Base-by-base conservation (phyloP, 1,140 invertebrate genomes). In the Periplaneta americana region DNA sequence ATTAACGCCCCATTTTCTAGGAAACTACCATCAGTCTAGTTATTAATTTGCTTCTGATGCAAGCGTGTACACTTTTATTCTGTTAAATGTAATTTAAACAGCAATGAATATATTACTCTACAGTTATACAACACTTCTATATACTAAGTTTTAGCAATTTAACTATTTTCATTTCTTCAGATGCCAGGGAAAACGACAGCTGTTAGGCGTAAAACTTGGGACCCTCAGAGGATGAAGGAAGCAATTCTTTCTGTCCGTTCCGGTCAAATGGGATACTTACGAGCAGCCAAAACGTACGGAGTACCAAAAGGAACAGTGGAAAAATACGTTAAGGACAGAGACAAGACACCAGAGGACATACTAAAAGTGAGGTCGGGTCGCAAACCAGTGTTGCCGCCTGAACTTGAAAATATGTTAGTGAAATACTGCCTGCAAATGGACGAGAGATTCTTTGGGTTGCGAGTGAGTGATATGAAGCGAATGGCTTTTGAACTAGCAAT, bases 401-500 rank as follows among this genome's bases (percentile, higher is more conserved):
- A 81, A 28, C 66, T 82, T 39, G 84, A 86, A 84, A 78, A 80
- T 37, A 28, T 83, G 57, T 80, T 86, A 34, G 83, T 81, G 22
- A 74, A 84, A 77, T 83, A 86, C 83, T 39, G 85, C 15, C 78
- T 81, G 66, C 75, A 84, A 35, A 83, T 85, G 76, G 85, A 84
- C 13, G 22, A 80, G 15, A 78, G 66, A 22, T 83, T 85, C 35
- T 85, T 82, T 82, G 85, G 85, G n/a, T 79, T 86, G 22, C 83
- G 81, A n/a, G 28, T 34, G 4, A 80, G 75, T 32, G 82, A 87
- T 81, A 8, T 85, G 35, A 79, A 82, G 75, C n/a, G 32, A 77
- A 48, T 85, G 36, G 84, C 84, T 75, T 86, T 80, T 82, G 82
- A 87, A 83, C 81, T 85, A 32, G 84, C 85, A 28, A 83, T 82